Evolutionary conservation across 2,113 vertebrate genomes (phyloP).

Genomic region (Saguinus imperator): DNA sequence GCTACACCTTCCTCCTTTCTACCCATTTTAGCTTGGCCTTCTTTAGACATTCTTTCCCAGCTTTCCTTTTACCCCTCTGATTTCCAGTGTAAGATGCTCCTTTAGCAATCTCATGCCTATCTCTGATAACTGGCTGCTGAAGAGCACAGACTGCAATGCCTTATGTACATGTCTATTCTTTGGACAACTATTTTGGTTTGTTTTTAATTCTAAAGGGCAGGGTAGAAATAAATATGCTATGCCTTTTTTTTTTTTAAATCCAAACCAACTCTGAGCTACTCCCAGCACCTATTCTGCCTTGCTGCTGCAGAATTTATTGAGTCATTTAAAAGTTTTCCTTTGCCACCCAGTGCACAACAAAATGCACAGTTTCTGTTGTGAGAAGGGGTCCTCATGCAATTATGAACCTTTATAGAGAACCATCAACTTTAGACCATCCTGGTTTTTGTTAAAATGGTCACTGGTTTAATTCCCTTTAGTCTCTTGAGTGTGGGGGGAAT

Average conservation of each 20-base stretch:
- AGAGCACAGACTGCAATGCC: background rate
- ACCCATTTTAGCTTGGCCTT: background rate
- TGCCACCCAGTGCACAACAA: background rate
- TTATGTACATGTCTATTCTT: background rate
- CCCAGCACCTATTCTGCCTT: background rate
- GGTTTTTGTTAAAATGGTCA: background rate
- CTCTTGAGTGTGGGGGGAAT: background rate
- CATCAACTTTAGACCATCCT: background rate
- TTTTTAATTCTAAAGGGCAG: background rate
- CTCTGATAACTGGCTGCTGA: background rate
- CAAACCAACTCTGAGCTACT: background rate
- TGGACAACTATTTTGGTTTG: background rate
- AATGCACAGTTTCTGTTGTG: background rate
- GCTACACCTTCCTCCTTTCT: background rate
- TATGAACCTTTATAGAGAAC: background rate
- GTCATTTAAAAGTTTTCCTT: background rate
- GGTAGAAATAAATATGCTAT: background rate
- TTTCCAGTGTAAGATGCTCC: background rate
- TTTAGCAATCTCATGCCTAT: background rate
- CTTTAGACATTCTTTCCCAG: background rate
- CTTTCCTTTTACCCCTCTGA: background rate
- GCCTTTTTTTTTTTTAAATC: background rate
- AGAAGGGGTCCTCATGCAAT: background rate
- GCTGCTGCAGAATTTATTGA: background rate
- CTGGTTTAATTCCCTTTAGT: background rate